These are phyloP conservation scores for Cheilinus undulatus DNA, from an alignment of 2,113 vertebrate species.

Conservation along the genomic window DNA sequence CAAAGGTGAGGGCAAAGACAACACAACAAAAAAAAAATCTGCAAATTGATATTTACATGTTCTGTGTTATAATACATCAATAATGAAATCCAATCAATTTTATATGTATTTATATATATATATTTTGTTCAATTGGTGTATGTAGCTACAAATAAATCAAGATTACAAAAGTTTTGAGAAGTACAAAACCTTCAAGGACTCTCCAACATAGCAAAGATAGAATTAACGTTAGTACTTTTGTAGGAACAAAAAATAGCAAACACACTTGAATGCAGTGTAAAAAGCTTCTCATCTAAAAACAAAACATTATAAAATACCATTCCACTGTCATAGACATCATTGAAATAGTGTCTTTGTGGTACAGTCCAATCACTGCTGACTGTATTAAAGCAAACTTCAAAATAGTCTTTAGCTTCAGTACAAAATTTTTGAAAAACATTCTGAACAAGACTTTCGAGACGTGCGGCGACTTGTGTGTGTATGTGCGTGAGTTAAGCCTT, in stretches of 20 bases:
- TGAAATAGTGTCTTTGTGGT: slow-evolving; percentile 76
- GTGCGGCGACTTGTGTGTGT: not conserved
- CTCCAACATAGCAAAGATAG: slow-evolving; percentile 87
- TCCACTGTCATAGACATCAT: slow-evolving; percentile 83
- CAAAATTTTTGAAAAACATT: slow-evolving; percentile 69
- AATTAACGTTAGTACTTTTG: slow-evolving; percentile 84
- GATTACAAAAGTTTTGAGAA: slow-evolving; percentile 95
- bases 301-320: slow-evolving; percentile 85
- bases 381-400: slow-evolving; percentile 78
- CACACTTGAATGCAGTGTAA: slow-evolving; percentile 84
- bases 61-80: slow-evolving; percentile 91
- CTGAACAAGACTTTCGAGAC: slow-evolving; percentile 48
- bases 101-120: slow-evolving; percentile 77
- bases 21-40: slow-evolving; percentile 86
- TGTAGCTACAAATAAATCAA: slow-evolving; percentile 93
- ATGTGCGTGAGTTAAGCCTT: slow-evolving; percentile 15
- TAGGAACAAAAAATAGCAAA: slow-evolving; percentile 86
- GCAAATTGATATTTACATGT: slow-evolving; percentile 93
- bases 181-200: slow-evolving; percentile 95
- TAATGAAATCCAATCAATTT: slow-evolving; percentile 66
- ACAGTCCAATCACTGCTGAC: slow-evolving; percentile 68
- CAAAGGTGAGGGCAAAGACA: slow-evolving; percentile 83
- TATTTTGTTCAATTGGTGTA: slow-evolving; percentile 87
- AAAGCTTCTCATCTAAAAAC: slow-evolving; percentile 80
- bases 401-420: slow-evolving; percentile 72